Evolutionary conservation across 1,140 invertebrate species (phyloP).

Genomic region (Pantala flavescens): DNA sequence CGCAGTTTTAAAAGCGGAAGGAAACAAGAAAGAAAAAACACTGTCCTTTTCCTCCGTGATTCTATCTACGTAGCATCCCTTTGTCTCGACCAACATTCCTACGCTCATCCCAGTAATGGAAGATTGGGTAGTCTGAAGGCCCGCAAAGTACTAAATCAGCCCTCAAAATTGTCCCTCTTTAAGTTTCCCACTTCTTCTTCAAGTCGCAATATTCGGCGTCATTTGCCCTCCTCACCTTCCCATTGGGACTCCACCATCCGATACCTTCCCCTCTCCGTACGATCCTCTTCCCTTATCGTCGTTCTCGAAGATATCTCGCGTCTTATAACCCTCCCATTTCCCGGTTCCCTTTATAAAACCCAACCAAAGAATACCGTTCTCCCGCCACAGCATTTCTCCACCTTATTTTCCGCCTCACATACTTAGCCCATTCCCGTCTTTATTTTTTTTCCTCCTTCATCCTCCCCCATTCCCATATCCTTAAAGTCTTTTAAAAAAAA

Average conservation of each 20-base stretch:
- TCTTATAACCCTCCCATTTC: too few species aligned
- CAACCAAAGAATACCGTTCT: neutral
- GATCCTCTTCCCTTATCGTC: neutral
- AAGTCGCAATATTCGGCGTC: slow-evolving; percentile 2
- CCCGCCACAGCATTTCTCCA: neutral
- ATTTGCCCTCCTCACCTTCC: neutral
- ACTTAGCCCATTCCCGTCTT: neutral
- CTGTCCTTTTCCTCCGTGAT: neutral
- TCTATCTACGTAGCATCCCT: neutral
- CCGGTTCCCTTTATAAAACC: neutral
- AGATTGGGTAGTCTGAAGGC: neutral
- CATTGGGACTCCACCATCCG: neutral
- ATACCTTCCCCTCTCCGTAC: neutral
- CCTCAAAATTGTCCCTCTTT: neutral
- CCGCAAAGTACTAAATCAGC: slow-evolving; percentile 5
- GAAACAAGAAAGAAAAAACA: neutral
- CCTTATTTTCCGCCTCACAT: slow-evolving; percentile 5
- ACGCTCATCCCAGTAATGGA: neutral
- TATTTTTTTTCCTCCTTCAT: neutral
- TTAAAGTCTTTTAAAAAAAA: neutral
- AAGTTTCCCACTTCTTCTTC: neutral
- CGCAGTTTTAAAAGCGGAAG: neutral
- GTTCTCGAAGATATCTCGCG: neutral
- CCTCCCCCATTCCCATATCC: neutral
- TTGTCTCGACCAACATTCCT: neutral